These are phyloP conservation scores for Tachyglossus aculeatus DNA, from an alignment of 2,797 vertebrate genomes.

Conservation along the genomic window DNA sequence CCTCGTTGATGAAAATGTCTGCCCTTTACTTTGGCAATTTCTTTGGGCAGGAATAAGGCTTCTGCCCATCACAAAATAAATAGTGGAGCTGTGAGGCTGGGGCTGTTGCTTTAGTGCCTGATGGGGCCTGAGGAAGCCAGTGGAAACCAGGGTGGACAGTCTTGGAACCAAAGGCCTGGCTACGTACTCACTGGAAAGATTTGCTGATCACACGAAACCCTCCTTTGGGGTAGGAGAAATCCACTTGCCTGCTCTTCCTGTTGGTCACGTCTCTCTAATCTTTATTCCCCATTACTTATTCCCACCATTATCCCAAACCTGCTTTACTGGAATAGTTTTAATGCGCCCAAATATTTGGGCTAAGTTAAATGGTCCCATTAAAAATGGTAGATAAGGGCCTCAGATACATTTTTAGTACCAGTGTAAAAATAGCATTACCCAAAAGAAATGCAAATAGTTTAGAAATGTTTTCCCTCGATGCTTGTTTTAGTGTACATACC, in stretches of 20 bases:
- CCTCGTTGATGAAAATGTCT: conserved; percentile 35
- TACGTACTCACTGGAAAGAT: no score
- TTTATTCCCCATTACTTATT: neutral
- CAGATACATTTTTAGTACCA: neutral
- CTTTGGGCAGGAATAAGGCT: neutral
- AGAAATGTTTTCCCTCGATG: no score
- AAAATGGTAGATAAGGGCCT: neutral
- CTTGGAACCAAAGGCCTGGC: no score
- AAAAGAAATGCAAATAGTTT: neutral
- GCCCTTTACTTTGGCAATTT: conserved; percentile 1
- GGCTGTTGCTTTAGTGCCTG: neutral
- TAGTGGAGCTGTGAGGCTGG: neutral
- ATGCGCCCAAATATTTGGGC: neutral
- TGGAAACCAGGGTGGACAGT: no score
- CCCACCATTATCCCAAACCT: neutral
- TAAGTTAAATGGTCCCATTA: neutral
- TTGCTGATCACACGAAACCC: no score
- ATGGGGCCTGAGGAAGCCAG: no score
- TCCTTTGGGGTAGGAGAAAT: no score
- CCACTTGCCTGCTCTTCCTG: neutral
- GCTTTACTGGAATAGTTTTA: neutral
- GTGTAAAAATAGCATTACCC: neutral
- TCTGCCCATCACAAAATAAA: neutral
- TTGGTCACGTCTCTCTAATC: neutral
- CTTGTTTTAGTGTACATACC: neutral